These are phyloP conservation scores for Tenthredo amoena DNA, from an alignment of 2,888 invertebrate species.

Conservation along the genomic window DNA sequence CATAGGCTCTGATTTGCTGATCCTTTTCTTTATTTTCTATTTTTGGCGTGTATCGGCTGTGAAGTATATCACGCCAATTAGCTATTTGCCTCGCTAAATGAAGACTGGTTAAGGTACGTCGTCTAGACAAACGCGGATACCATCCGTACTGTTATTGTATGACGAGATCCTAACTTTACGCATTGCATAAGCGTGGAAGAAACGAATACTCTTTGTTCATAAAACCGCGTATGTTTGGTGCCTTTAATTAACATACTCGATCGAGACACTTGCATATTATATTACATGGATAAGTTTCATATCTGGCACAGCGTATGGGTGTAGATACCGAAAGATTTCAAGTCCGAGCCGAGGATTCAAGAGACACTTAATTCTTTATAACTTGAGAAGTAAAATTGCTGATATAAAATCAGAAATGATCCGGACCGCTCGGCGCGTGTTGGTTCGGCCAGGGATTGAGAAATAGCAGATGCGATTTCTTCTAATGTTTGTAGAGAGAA, in stretches of 20 bases:
- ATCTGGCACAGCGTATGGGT: background rate
- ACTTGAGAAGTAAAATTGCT: background rate
- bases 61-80: background rate
- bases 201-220: conserved; percentile 5
- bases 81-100: background rate
- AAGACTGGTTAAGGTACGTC: background rate
- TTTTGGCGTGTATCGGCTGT: background rate
- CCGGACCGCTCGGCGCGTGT: background rate
- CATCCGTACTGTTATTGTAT: background rate
- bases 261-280: background rate
- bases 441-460: background rate
- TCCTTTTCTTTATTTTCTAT: background rate
- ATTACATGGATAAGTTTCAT: background rate
- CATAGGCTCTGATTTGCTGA: background rate
- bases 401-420: conserved; percentile 22
- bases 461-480: conserved; percentile 1
- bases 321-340: background rate
- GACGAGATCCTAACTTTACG: conserved; percentile 30
- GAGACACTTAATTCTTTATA: background rate
- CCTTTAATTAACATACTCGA: conserved; percentile 1
- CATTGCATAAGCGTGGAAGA: conserved; percentile 1
- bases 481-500: background rate
- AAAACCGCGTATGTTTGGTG: conserved; percentile 7
- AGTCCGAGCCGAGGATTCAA: background rate
- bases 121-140: background rate